Evolutionary conservation across 1,140 invertebrate genomes (phyloP).

Genomic region (Drosophila paulistorum): DNA sequence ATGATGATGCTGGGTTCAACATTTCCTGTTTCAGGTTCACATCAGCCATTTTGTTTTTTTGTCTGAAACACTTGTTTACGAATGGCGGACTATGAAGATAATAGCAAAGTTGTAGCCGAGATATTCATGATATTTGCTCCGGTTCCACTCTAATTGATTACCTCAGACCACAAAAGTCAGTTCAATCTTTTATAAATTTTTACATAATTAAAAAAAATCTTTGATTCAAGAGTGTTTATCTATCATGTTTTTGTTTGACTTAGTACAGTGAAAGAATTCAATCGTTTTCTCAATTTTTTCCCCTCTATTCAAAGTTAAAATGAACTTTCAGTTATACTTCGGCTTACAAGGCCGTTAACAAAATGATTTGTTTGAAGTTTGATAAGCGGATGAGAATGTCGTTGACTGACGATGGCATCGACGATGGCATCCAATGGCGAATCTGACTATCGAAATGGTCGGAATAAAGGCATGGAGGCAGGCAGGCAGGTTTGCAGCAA

Average conservation of each 20-base stretch:
- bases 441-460: constrained; percentile 46
- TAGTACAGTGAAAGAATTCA: no score
- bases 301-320: constrained; percentile 4
- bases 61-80: background rate
- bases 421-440: constrained; percentile 26
- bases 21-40: constrained; percentile 46
- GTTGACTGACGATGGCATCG: constrained; percentile 48
- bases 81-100: constrained; percentile 33
- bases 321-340: background rate
- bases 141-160: no score
- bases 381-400: constrained; percentile 82
- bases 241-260: no score
- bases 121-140: no score
- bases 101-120: constrained; percentile 15
- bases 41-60: constrained; percentile 53
- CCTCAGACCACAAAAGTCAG: no score
- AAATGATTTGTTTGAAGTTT: constrained; percentile 80
- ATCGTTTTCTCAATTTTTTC: background rate
- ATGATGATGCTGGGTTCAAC: constrained; percentile 52
- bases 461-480: no score
- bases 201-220: no score
- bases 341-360: constrained; percentile 68
- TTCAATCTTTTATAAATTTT: no score
- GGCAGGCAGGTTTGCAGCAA: constrained; percentile 32
- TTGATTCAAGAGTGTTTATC: no score